Conservation (phyloP, 2,113 vertebrate genomes). For the Sinocyclocheilus anophthalmus region DNA sequence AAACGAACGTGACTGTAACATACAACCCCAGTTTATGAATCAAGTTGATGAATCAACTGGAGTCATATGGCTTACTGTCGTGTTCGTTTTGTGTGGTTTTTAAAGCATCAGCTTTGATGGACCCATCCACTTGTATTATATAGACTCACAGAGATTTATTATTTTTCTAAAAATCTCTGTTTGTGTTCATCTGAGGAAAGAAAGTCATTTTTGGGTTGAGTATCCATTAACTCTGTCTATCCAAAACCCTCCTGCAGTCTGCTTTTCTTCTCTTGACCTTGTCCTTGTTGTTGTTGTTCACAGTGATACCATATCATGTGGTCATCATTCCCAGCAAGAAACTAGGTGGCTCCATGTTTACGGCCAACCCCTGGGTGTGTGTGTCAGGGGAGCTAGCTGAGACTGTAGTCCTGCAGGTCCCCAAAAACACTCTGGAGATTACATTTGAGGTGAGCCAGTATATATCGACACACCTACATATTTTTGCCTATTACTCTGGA, state of each 20-base stretch:
- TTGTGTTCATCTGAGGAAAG: too few relatives aligned
- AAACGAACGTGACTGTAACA: too few relatives aligned
- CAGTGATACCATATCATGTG: constrained; percentile 98
- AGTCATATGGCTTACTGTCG: too few relatives aligned
- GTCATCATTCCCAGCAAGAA: constrained; percentile 95
- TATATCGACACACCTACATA: background rate
- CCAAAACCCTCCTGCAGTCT: background rate
- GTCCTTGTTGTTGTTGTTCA: constrained; percentile 53
- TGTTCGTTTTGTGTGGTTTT: too few relatives aligned
- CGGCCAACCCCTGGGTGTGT: constrained; percentile 98
- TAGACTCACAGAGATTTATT: too few relatives aligned
- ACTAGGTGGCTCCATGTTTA: constrained; percentile 97
- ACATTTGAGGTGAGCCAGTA: constrained; percentile 88
- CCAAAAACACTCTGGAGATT: constrained; percentile 92
- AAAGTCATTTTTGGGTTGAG: background rate
- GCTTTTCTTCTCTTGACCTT: background rate
- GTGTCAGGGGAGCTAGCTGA: constrained; percentile 95
- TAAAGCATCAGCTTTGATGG: too few relatives aligned
- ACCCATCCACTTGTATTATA: too few relatives aligned
- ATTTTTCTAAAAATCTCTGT: too few relatives aligned
- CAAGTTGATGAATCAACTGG: too few relatives aligned
- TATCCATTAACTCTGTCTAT: background rate
- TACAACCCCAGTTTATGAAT: too few relatives aligned
- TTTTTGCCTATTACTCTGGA: too few relatives aligned
- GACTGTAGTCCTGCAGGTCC: constrained; percentile 93